These are phyloP conservation scores for Helicoverpa zea DNA, from an alignment of 1,140 invertebrate species.

Conservation along the genomic window DNA sequence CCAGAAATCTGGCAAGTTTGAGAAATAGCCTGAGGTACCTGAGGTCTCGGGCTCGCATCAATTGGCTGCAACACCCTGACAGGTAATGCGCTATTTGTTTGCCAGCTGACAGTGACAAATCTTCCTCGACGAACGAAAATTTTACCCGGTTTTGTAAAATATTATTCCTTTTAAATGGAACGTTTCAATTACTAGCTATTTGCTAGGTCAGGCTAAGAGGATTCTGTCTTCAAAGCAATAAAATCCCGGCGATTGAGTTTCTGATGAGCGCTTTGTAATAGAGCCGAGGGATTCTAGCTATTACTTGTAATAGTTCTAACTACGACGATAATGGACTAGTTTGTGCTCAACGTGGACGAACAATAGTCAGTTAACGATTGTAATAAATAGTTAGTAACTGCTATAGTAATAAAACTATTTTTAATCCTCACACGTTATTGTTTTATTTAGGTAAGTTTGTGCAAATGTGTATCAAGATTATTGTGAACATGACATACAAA, in stretches of 20 bases:
- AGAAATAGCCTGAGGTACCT: slow-evolving; percentile 9
- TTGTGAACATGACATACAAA: not conserved
- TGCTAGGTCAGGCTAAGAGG: slow-evolving; percentile 9
- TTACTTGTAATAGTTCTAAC: too few relatives aligned
- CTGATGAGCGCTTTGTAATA: slow-evolving; percentile 1
- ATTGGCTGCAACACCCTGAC: slow-evolving; percentile 27
- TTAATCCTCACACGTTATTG: not conserved
- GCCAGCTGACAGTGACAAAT: slow-evolving; percentile 32
- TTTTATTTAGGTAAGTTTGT: not conserved
- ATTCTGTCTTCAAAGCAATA: not conserved
- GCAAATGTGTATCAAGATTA: not conserved
- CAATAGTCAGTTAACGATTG: not conserved
- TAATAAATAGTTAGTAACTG: not conserved
- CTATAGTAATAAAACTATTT: slow-evolving; percentile 6
- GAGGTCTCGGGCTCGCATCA: not conserved
- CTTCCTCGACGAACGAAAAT: not conserved
- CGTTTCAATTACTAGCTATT: slow-evolving; percentile 20
- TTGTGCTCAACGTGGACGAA: not conserved
- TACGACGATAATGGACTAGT: not conserved
- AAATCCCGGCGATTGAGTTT: not conserved
- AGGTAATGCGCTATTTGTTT: slow-evolving; percentile 27
- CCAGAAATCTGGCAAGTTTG: not conserved
- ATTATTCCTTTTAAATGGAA: slow-evolving; percentile 31
- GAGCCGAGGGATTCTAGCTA: not conserved
- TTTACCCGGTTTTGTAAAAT: slow-evolving; percentile 16